These are phyloP conservation scores for Mythimna loreyi DNA, from an alignment of 2,888 invertebrate genomes.

Conservation along the genomic window DNA sequence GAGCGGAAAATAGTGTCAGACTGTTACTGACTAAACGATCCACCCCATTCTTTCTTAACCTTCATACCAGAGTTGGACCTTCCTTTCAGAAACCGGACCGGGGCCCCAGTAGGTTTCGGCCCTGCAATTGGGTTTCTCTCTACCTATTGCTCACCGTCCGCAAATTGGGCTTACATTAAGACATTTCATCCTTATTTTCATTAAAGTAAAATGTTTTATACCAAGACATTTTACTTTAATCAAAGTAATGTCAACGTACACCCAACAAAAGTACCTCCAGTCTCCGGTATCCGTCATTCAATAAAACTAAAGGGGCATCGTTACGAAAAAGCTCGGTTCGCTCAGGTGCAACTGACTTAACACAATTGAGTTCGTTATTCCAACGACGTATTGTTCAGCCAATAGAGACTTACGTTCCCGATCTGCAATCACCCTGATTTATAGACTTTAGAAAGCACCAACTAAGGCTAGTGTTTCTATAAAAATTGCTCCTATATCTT, in stretches of 20 bases:
- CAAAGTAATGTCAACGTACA: slow-evolving; percentile 10
- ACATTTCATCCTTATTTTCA: too few relatives aligned
- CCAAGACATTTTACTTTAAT: background rate
- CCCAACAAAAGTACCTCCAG: slow-evolving; percentile 18
- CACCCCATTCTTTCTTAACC: too few relatives aligned
- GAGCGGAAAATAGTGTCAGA: too few relatives aligned
- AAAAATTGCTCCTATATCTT: slow-evolving; percentile 52
- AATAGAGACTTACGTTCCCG: slow-evolving; percentile 72
- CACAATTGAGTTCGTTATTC: slow-evolving; percentile 85
- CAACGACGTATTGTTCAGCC: slow-evolving; percentile 76
- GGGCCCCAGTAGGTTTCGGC: too few relatives aligned
- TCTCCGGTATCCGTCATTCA: slow-evolving; percentile 42
- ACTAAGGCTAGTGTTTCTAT: slow-evolving; percentile 55
- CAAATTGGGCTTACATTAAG: too few relatives aligned
- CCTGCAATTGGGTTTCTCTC: too few relatives aligned
- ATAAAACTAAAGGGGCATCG: slow-evolving; percentile 60
- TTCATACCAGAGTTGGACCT: too few relatives aligned
- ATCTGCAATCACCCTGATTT: slow-evolving; percentile 78
- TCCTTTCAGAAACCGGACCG: too few relatives aligned
- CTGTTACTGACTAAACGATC: too few relatives aligned
- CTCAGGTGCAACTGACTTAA: slow-evolving; percentile 77
- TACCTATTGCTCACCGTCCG: too few relatives aligned
- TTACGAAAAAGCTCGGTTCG: slow-evolving; percentile 62
- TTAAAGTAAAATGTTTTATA: too few relatives aligned
- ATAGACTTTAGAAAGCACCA: slow-evolving; percentile 74